Conservation (phyloP, 2,113 vertebrate genomes). For the Aegithalos caudatus region DNA sequence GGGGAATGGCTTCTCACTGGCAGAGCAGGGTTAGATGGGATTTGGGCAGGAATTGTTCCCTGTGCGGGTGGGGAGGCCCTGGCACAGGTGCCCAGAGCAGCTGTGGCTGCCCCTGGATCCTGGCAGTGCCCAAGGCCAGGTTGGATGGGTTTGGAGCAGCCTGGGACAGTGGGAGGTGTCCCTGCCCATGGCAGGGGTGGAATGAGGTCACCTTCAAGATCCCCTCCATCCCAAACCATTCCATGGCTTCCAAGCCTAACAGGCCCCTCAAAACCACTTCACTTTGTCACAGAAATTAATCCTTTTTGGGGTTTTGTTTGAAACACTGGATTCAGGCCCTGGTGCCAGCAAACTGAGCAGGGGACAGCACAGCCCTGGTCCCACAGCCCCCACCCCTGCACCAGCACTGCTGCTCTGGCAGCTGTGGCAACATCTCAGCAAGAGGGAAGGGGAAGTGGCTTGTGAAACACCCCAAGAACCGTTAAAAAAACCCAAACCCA, state of each 20-base stretch:
- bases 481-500: neutral
- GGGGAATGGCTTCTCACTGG: neutral
- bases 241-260: neutral
- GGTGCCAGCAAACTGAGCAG: neutral
- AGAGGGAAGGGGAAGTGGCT: constrained; percentile 35
- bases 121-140: neutral
- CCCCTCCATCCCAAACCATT: neutral
- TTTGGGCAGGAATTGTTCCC: accelerated
- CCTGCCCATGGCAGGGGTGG: neutral
- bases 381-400: neutral
- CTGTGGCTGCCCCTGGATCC: neutral
- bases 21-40: neutral
- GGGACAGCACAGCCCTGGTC: neutral
- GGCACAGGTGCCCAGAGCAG: neutral
- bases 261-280: neutral
- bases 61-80: accelerated
- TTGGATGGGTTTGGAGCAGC: accelerated
- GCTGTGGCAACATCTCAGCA: neutral
- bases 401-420: neutral
- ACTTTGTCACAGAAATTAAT: neutral
- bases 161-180: accelerated
- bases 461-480: neutral
- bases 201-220: accelerated
- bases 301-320: neutral
- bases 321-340: neutral